Base-by-base conservation (phyloP, 2,797 vertebrate species). In the Phataginus tetradactyla region DNA sequence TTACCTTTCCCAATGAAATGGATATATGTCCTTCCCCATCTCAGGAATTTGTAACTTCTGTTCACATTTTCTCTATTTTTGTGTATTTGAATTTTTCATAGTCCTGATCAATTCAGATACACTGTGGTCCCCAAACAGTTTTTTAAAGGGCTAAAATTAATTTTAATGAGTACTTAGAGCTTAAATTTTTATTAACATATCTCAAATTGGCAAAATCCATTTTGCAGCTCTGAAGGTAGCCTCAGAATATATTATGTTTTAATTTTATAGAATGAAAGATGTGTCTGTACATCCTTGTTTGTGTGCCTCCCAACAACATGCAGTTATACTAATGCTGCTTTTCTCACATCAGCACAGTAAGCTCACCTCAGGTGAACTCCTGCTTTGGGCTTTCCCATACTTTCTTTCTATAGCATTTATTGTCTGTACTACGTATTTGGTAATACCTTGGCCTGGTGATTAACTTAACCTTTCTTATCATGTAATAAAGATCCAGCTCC, bases 1-100 rank as follows among this genome's bases (percentile, higher is more conserved):
- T 92, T 95, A 61, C 78, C 59, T 95, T 74, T 96, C 37, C 79
- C 63, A 83, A 42, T 93, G 64, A 92, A 63, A 69, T 87, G 66
- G 37, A 74, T 86, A 17, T 72, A 53, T 49, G 29, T 85, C 23
- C 84, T 93, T 69, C 49, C 57, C 66, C 69, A 3, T 80, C 71
- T 94, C 53, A 7, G 7, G 17, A 37, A n/a, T 89, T 75, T 94
- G 39, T 95, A 75, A 72, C 86, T 64, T 57, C 1, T 69, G 12
- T 79, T 81, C 66, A 37, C 80, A 34, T 69, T 85, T 64, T 96
- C 84, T 91, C 2, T 85, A n/a, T 91, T 93, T 95, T 84, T 63
- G 12, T 51, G 21, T 71, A 42, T 87, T 71, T 87, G 63, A 64
- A 57, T 66, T 83, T 86, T 83, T 90, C 37, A 59, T 55, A 25